Conservation (phyloP, 2,888 invertebrate genomes). For the Eupithecia dodoneata region DNA sequence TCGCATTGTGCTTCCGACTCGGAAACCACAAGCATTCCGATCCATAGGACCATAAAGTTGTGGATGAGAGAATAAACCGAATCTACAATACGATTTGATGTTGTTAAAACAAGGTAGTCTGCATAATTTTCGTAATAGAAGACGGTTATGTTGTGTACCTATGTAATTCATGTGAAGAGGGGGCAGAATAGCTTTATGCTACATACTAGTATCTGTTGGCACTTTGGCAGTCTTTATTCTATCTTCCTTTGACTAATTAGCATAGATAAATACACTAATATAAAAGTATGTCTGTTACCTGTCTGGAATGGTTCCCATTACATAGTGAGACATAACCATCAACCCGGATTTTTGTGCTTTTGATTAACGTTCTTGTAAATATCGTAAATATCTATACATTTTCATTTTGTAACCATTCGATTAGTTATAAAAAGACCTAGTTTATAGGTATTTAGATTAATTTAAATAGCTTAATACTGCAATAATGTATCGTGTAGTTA, state of each 20-base stretch:
- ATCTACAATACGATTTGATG: not conserved
- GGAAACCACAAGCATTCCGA: conserved; percentile 67
- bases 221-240: not conserved
- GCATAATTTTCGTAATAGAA: not conserved
- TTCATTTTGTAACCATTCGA: not conserved
- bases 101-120: not conserved
- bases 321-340: too few relatives aligned
- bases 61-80: conserved; percentile 6
- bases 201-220: not conserved
- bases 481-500: not conserved
- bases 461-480: not conserved
- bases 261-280: not conserved
- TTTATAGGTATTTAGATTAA: not conserved
- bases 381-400: not conserved
- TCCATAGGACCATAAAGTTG: conserved; percentile 11
- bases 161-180: not conserved
- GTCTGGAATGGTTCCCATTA: too few relatives aligned
- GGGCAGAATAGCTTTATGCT: not conserved
- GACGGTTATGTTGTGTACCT: not conserved
- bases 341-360: too few relatives aligned
- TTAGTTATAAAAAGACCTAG: not conserved
- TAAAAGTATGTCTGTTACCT: not conserved
- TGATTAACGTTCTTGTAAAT: too few relatives aligned
- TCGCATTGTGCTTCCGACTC: conserved; percentile 60
- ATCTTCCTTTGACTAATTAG: not conserved